These are phyloP conservation scores for Chascanopsetta lugubris DNA, from an alignment of 2,113 vertebrate genomes.

Conservation along the genomic window DNA sequence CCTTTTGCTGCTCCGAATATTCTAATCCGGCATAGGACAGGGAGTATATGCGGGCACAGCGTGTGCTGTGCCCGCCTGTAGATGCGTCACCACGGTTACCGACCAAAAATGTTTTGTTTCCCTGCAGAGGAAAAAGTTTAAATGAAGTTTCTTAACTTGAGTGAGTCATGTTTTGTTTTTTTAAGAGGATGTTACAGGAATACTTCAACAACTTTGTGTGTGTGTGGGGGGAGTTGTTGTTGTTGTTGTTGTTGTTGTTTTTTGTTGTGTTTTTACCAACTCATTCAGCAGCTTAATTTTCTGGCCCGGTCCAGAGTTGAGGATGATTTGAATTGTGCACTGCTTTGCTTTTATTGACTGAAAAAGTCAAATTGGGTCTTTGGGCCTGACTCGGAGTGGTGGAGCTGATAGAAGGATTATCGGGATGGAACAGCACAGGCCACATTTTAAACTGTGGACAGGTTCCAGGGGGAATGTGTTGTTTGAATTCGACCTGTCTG, in stretches of 20 bases:
- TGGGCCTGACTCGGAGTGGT: background rate
- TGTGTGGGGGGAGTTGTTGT: too few species aligned
- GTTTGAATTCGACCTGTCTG: background rate
- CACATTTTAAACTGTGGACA: background rate
- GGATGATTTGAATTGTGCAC: background rate
- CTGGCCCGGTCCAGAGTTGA: background rate
- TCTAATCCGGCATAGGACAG: slow-evolving; percentile 1
- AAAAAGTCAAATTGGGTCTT: slow-evolving; percentile 4
- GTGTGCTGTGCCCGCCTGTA: slow-evolving; percentile 5
- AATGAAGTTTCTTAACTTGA: background rate
- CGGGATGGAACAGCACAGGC: slow-evolving; percentile 1
- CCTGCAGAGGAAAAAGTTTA: background rate
- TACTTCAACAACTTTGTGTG: too few species aligned
- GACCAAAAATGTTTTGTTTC: background rate
- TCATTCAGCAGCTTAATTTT: background rate
- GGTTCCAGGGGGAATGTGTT: background rate
- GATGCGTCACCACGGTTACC: slow-evolving; percentile 20
- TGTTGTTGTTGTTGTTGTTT: too few species aligned
- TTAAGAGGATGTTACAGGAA: background rate
- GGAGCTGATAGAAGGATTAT: slow-evolving; percentile 6
- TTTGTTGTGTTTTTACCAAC: background rate
- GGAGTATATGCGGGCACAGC: slow-evolving; percentile 5
- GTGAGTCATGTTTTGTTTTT: background rate
- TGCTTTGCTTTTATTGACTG: slow-evolving; percentile 9
- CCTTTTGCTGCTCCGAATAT: slow-evolving; percentile 35